phyloP scores from a whole-genome alignment of 2,113 vertebrate species.

The Phasianus colchicus region DNA sequence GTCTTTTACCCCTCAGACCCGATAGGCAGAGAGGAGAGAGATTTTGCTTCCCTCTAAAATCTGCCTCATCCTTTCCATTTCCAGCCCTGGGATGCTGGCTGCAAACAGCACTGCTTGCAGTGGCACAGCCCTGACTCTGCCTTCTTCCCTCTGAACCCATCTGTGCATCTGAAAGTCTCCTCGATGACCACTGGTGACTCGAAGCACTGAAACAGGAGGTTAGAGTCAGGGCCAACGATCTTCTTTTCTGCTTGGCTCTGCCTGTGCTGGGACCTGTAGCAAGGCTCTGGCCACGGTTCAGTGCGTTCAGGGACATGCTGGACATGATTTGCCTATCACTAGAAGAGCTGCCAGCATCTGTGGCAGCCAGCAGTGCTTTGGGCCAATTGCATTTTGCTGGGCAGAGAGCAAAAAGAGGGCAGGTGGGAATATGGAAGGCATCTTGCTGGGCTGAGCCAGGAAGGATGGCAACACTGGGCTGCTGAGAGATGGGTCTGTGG shows the following conservation, averaged over 20 bases:
- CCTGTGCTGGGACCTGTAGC: background rate
- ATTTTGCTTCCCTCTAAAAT: background rate
- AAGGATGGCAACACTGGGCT: background rate
- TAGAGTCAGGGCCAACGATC: background rate
- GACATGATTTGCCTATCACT: background rate
- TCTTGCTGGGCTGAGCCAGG: background rate
- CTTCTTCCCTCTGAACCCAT: background rate
- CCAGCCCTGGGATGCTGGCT: background rate
- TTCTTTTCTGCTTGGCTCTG: background rate
- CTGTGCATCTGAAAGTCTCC: background rate
- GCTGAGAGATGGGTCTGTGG: rapidly evolving
- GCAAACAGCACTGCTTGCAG: background rate
- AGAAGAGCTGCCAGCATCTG: background rate
- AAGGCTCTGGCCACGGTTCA: background rate
- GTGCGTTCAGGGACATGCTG: background rate
- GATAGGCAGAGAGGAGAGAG: background rate
- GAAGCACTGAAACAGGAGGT: constrained; percentile 16
- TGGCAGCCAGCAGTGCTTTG: background rate
- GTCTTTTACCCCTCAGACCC: background rate
- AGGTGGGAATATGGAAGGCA: constrained; percentile 9
- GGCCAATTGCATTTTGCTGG: background rate
- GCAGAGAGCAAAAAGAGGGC: constrained; percentile 1
- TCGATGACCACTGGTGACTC: background rate
- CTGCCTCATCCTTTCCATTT: background rate
- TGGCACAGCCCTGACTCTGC: background rate